These are phyloP conservation scores for Isotomurus palustris DNA, from an alignment of 2,888 invertebrate species.

Conservation along the genomic window DNA sequence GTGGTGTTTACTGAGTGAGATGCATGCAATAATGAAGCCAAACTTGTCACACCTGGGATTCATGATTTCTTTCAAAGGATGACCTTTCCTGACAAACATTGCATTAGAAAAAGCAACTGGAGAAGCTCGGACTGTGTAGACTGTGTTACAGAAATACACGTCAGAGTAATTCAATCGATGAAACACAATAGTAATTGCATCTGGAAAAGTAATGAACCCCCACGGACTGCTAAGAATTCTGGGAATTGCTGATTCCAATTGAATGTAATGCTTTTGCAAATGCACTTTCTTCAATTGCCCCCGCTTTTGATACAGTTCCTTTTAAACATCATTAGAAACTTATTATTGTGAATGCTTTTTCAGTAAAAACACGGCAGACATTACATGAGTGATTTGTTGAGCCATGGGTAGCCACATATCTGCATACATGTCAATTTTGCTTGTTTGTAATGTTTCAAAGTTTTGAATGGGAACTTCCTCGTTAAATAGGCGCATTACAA, in stretches of 20 bases:
- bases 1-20: too few relatives aligned
- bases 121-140: conserved; percentile 17
- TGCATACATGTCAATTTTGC: conserved; percentile 17
- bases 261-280: background rate
- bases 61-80: conserved; percentile 24
- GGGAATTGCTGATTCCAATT: background rate
- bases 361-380: background rate
- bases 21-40: too few relatives aligned
- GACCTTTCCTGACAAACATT: conserved; percentile 26
- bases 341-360: background rate
- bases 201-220: conserved; percentile 17
- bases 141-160: conserved; percentile 12
- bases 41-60: conserved; percentile 33
- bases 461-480: conserved; percentile 23
- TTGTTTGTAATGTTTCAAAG: conserved; percentile 10
- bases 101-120: conserved; percentile 11
- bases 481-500: conserved; percentile 13
- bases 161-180: conserved; percentile 12
- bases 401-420: conserved; percentile 27
- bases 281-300: background rate
- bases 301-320: background rate
- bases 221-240: background rate
- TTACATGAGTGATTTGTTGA: conserved; percentile 17
- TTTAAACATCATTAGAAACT: background rate
- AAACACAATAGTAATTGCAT: conserved; percentile 18